phyloP scores from a whole-genome alignment of 2,113 vertebrate genomes.

The Pseudorasbora parva region DNA sequence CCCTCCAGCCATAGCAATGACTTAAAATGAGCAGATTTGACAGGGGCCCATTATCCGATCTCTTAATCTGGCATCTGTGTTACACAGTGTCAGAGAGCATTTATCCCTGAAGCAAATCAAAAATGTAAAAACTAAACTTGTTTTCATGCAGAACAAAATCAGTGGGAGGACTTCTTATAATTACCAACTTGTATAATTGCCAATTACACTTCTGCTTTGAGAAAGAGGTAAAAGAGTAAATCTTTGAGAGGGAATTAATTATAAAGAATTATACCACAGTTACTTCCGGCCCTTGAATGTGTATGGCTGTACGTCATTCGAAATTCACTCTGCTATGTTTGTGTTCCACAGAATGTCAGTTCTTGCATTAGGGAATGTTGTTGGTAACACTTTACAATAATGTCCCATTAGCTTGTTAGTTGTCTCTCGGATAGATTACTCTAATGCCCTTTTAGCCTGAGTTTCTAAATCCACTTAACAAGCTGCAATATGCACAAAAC shows the following conservation, averaged over 20 bases:
- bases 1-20: constrained; percentile 39
- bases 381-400: background rate
- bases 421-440: no score
- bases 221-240: background rate
- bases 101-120: constrained; percentile 38
- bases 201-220: background rate
- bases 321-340: background rate
- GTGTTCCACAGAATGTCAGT: background rate
- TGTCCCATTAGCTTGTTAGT: background rate
- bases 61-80: constrained; percentile 53
- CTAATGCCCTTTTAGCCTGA: no score
- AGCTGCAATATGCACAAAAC: no score
- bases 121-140: constrained; percentile 38
- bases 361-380: background rate
- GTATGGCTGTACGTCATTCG: background rate
- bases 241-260: background rate
- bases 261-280: background rate
- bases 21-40: constrained; percentile 50
- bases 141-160: constrained; percentile 44
- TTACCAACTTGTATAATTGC: background rate
- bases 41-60: constrained; percentile 54
- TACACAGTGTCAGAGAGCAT: constrained; percentile 51
- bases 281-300: background rate
- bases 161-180: constrained; percentile 16
- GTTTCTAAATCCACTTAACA: no score